Evolutionary conservation across 2,797 vertebrate species (phyloP), one percentile per base, ranked within the genome.

Genomic region (Apogon hyalosoma): DNA sequence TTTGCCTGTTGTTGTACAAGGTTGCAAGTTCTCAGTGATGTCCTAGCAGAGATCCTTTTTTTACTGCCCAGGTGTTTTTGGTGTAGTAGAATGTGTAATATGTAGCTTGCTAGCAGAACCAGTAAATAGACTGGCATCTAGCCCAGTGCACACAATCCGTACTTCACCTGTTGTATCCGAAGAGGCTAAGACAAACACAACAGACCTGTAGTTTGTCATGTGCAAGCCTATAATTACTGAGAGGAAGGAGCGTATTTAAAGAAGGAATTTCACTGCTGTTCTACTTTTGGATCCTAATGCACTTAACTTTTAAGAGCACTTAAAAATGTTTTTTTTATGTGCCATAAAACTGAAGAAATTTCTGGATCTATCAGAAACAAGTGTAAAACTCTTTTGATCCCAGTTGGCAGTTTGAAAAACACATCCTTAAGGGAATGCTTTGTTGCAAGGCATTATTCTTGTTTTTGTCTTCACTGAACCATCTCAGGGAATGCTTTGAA

Each of bases 91-190:
- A 69, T 53, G 42, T 40, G 11, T 55, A 68, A 64, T 63, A 33
- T 75, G 79, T 52, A 28, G 53, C 79, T 87, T 59, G 72, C 60
- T 63, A 46, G 56, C 47, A 72, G 41, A 80, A 79, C 53, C 60
- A 82, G 54, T 55, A 54, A 36, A 69, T 21, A 69, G 24, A 72
- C 73, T 82, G 88, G 83, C 76, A 73, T 53, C n/a, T 41, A 69
- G 80, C 84, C 85, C 71, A 79, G 57, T 38, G 51, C 13, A 63
- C 61, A 63, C 60, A 80, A 42, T 61, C 73, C 47, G 65, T 46
- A 69, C 76, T 81, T 83, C 85, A 89, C 86, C 85, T 92, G 90
- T 87, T 87, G 84, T 83, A 80, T 82, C 68, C 6, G 40, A 71
- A 52, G 70, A 88, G 79, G 52, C 18, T 59, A 87, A 87, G 75